A percentile compares a stretch with the other conserved stretches of the same genome.
Conservation (phyloP, 2,888 invertebrate genomes). For the Pocota personata region DNA sequence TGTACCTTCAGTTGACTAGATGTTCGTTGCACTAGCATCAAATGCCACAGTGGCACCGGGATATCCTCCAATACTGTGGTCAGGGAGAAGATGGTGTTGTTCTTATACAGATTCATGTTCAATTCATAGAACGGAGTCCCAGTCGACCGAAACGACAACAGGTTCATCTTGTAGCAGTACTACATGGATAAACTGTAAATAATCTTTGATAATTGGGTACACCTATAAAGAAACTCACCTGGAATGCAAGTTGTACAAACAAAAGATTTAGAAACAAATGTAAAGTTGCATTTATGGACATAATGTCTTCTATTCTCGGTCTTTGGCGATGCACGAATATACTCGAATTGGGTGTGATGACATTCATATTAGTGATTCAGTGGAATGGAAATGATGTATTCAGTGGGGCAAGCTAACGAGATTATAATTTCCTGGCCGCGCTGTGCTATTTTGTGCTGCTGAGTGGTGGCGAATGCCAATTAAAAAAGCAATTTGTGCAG, state of each 20-base stretch:
- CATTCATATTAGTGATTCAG: background rate
- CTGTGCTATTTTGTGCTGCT: background rate
- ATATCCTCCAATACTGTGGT: conserved; percentile 76
- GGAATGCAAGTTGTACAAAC: conserved; percentile 9
- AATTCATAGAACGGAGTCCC: conserved; percentile 77
- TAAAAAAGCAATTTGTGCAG: conserved; percentile 42
- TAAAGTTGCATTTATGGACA: background rate
- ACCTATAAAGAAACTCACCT: background rate
- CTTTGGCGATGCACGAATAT: background rate
- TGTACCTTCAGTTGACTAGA: conserved; percentile 71
- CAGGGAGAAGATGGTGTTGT: conserved; percentile 77
- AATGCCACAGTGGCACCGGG: conserved; percentile 77
- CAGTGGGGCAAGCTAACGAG: conserved; percentile 22
- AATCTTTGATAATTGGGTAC: background rate
- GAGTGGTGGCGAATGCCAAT: conserved; percentile 12
- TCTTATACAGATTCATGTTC: conserved; percentile 73
- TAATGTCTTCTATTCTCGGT: background rate
- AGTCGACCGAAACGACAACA: conserved; percentile 68
- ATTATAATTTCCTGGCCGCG: conserved; percentile 31
- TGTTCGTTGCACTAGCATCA: conserved; percentile 75
- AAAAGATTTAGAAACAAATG: background rate
- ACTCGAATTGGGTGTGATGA: background rate
- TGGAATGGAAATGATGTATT: conserved; percentile 2
- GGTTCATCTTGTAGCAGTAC: conserved; percentile 77
- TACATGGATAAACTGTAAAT: conserved; percentile 7